Evolutionary conservation across 2,797 vertebrate species (phyloP), one percentile per base, ranked within the genome.

Genomic region (Lutjanus argentimaculatus): DNA sequence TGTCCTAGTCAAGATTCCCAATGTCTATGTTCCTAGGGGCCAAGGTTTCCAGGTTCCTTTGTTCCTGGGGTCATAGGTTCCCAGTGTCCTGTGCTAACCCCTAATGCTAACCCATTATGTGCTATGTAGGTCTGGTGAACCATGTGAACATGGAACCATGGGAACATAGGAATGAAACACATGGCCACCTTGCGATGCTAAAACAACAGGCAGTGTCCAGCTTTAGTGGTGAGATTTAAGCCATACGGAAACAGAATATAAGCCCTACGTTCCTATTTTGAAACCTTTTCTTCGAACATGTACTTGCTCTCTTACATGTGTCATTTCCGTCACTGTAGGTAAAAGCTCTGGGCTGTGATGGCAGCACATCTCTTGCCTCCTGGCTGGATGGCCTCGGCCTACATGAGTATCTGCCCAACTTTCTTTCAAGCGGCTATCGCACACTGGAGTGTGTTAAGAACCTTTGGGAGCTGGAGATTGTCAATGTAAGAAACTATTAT

Each of bases 391-490:
- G 95, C 12, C 92, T 99, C 76, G 98, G 98, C 68, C 96, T 99
- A 79, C 97, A 98, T 85, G 98, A 99, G 85, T 99, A 99, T n/a
- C 92, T 98, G 72, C 97, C 97, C 69, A 98, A 97, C 93, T 99
- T 99, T 91, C 95, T 99, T 69, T 96, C 98, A 0, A 98, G 97
- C 4, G 99, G 99, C 83, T 99, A 99, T 93, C 97, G 97, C 88
- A 98, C 98, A 19, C 96, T 99, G 0, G 98, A 99, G 93, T 97
- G 97, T 85, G 97, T 99, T 70, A 99, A 98, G 92, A 99, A 98
- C 95, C 96, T 99, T 90, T 99, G 99, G 99, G 99, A 99, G 93
- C 95, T 99, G 70, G 99, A 99, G 94, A 97, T 99, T 22, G 97
- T 99, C 67, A 99, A 99, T 0, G 99, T 99, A 94, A 97, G 97